Percentiles rank a stretch among this genome's conserved stretches.
Evolutionary conservation across 2,888 invertebrate species (phyloP).

Genomic region (Noctua fimbriata): DNA sequence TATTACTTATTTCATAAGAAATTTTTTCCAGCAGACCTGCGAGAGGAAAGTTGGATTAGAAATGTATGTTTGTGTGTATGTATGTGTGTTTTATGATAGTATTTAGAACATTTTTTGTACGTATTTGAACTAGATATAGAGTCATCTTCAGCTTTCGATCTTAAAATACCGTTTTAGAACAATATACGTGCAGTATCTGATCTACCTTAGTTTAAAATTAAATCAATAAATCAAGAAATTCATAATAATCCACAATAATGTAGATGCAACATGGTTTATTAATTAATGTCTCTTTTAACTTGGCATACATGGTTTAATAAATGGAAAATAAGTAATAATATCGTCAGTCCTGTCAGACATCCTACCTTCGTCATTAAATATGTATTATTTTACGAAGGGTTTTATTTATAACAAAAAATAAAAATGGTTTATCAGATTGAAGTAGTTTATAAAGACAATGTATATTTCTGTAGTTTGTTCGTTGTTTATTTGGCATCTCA

Average conservation of each 20-base stretch:
- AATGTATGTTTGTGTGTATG: no score
- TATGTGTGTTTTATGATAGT: neutral
- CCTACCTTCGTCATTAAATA: slow-evolving; percentile 14
- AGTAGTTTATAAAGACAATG: neutral
- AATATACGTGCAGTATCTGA: neutral
- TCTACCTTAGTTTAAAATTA: neutral
- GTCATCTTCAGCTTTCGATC: neutral
- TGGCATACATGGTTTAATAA: neutral
- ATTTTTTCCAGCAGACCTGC: no score
- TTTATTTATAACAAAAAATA: neutral
- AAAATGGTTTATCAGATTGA: neutral
- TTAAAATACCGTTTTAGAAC: neutral
- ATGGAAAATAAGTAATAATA: slow-evolving; percentile 11
- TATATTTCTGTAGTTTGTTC: neutral
- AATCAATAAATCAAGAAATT: neutral
- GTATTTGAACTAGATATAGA: neutral
- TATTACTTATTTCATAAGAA: no score
- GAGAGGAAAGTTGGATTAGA: no score
- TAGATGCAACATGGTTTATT: neutral
- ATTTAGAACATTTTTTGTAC: no score
- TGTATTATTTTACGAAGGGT: neutral
- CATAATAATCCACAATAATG: neutral
- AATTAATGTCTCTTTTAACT: neutral
- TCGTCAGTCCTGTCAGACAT: neutral
- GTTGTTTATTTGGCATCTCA: slow-evolving; percentile 6